Conservation (phyloP, 2,113 vertebrate genomes). For the Pongo abelii region DNA sequence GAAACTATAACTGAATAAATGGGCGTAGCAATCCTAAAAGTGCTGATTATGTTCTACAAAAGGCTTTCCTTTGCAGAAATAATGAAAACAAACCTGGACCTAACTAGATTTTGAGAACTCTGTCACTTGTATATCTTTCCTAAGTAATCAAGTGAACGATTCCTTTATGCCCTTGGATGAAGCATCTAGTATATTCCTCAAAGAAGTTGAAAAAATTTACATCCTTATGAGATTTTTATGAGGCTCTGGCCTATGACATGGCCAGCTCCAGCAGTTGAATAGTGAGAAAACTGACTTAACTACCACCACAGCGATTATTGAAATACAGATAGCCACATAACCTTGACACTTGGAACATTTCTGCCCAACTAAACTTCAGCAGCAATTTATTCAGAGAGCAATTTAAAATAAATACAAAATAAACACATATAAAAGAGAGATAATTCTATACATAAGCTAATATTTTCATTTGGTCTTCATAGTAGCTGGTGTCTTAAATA, state of each 20-base stretch:
- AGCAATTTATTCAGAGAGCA: constrained; percentile 61
- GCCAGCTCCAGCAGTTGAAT: neutral
- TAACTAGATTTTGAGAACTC: neutral
- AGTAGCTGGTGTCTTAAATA: neutral
- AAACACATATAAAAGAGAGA: neutral
- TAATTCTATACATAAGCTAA: neutral
- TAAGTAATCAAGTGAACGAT: neutral
- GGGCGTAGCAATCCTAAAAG: neutral
- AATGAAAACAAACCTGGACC: neutral
- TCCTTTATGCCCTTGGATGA: neutral
- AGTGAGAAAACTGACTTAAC: neutral
- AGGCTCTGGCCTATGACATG: neutral
- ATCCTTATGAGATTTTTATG: neutral
- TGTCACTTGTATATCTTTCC: neutral
- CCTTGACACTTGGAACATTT: neutral
- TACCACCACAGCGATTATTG: neutral
- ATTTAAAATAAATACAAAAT: neutral
- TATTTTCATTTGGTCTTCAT: neutral
- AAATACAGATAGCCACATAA: neutral
- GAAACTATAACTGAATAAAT: neutral
- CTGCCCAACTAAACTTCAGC: neutral
- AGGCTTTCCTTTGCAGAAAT: neutral
- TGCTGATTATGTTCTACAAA: neutral
- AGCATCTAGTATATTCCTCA: neutral
- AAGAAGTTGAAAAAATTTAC: neutral